Base-by-base conservation (phyloP, 2,797 vertebrate genomes). In the Pseudochaenichthys georgianus region DNA sequence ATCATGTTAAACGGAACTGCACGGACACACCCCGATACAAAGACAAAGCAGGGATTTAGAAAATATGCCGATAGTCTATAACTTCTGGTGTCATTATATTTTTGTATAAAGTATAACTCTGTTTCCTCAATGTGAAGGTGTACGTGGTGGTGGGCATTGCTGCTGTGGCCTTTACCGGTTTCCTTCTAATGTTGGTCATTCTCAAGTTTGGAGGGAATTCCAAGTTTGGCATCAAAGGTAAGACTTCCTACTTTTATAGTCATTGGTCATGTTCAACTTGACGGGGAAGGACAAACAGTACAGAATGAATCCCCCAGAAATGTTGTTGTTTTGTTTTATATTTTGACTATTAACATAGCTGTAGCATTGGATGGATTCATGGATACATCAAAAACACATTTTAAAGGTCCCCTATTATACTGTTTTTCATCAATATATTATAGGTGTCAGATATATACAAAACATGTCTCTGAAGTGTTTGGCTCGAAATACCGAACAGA, bases 191-290 rank as follows among this genome's bases (percentile, higher is more conserved):
- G 95, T 90, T 99, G 73, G 95, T 98, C 85, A 96, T 99, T 87
- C 95, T 99, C 85, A 99, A 98, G 91, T 97, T 98, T 87, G 98
- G 97, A 86, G 97, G 97, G 75, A 98, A 98, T 81, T 99, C 98
- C 65, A 99, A 99, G 93, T 99, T 99, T 93, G 98, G 98, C 90
- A 97, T 99, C 95, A 99, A 99, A 98, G 98, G 98, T 99, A 99
- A 96, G 96, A 89, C 77, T 72, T 54, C n/a, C 23, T 10, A 48
- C 42, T 68, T 70, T 66, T 42, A 63, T 64, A 41, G 67, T 9
- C 38, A 55, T 1, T 12, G 19, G 16, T 46, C 31, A 34, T 4
- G 6, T 57, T 38, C 31, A 47, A 38, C 12, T n/a, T 59, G 13
- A 19, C 1, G 12, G 65, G 23, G 15, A 1, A 28, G 19, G 60